Evolutionary conservation across 2,888 invertebrate species (phyloP), one percentile per base, ranked within the genome.

Genomic region (Andrena flavipes): DNA sequence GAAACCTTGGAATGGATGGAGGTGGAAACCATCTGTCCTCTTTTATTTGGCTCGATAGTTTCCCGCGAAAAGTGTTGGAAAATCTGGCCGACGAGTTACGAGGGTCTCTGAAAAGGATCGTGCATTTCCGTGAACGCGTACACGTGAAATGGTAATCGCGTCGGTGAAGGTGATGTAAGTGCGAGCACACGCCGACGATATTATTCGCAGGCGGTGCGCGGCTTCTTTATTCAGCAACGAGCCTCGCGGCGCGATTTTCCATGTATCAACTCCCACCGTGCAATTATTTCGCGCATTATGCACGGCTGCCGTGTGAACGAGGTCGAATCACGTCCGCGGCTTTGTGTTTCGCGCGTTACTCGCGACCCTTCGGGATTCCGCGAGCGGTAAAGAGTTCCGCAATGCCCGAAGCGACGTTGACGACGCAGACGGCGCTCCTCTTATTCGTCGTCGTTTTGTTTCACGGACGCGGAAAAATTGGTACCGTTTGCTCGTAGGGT

Each of bases 301-400:
- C 62, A 67, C 48, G 10, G 8, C 30, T 23, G 60, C 74, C 84
- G 84, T 88, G 84, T 67, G 80, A 87, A 88, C 84, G 84, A 88
- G 87, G 88, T 72, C 88, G 80, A 78, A 76, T 65, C 77, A 33
- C 74, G 73, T 86, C 77, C 56, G 79, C 81, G 63, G 77, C 76
- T 79, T 77, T 80, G 74, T 76, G 73, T 62, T 72, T 49, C 35
- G 42, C 23, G 29, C 10, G 20, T 62, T 67, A 68, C 62, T 30
- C 26, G 60, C 76, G 54, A 60, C 69, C 65, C 72, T 56, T 72
- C 30, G 33, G 42, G 54, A 72, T 79, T 54, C 29, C 26, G 35
- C 62, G 5, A 23, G 23, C 23, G 16, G 30, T 2, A 30, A 42
- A 42, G 16, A 65, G 56, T 29, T 65, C 42, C 56, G 70, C 20